Evolutionary conservation across 92 coral and sea anemone species (phyloP).

Genomic region (Chrysogorgia sp.): DNA sequence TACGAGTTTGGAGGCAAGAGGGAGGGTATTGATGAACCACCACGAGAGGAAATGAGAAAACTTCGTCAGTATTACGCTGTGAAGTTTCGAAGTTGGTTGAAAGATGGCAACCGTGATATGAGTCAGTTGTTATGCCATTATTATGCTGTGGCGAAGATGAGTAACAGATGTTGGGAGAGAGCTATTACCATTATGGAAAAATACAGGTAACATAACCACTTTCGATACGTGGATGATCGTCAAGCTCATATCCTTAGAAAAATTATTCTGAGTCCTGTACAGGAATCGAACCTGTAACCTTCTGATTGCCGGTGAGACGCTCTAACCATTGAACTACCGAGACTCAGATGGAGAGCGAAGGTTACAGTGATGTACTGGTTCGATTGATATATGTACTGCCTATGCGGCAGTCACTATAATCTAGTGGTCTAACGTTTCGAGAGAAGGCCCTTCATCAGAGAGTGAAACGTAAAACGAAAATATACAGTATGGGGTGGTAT

Average conservation of each 20-base stretch:
- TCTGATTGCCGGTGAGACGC: too few species aligned
- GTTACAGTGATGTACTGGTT: too few species aligned
- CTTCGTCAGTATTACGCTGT: constrained; percentile 39
- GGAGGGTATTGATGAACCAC: constrained; percentile 38
- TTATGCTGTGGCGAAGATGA: constrained; percentile 45
- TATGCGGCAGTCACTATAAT: too few species aligned
- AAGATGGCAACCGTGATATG: constrained; percentile 46
- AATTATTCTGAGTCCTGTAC: too few species aligned
- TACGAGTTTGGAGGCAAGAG: constrained; percentile 46
- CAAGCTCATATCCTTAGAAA: background rate
- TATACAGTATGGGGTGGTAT: too few species aligned
- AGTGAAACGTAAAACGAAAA: too few species aligned
- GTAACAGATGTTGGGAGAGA: constrained; percentile 43
- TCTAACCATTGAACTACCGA: too few species aligned
- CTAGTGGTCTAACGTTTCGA: too few species aligned
- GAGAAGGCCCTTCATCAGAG: too few species aligned
- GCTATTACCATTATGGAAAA: constrained; percentile 43
- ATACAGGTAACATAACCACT: constrained; percentile 21
- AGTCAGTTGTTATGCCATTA: constrained; percentile 48
- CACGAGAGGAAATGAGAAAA: constrained; percentile 46
- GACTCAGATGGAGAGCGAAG: too few species aligned
- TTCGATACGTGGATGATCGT: background rate
- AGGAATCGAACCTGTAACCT: too few species aligned
- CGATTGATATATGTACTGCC: too few species aligned
- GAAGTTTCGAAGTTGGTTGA: constrained; percentile 45